Evolutionary conservation across 2,888 invertebrate species (phyloP).

Genomic region (Actias luna): DNA sequence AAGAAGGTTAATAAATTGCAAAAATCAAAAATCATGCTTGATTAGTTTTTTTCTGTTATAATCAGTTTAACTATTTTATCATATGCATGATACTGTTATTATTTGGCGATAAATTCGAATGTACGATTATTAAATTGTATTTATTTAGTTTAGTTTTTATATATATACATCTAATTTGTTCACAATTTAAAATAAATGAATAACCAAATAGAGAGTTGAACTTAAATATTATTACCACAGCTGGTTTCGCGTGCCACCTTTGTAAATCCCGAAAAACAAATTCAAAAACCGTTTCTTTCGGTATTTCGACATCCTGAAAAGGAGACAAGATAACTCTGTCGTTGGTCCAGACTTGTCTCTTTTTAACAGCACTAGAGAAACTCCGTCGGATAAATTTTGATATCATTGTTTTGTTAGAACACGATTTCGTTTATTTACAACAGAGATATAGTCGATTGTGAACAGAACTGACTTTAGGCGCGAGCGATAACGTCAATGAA

Average conservation of each 20-base stretch:
- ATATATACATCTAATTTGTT: too few species aligned
- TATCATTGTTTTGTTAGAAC: background rate
- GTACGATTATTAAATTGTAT: too few species aligned
- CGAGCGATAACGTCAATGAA: background rate
- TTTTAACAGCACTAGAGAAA: slow-evolving; percentile 31
- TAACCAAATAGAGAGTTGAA: background rate
- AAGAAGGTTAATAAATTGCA: too few species aligned
- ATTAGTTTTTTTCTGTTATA: too few species aligned
- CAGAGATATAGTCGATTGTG: background rate
- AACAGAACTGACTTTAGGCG: background rate
- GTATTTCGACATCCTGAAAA: slow-evolving; percentile 66
- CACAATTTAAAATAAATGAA: too few species aligned
- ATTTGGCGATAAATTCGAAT: too few species aligned
- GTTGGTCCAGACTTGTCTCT: slow-evolving; percentile 45
- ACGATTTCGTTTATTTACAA: background rate
- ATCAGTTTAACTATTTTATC: too few species aligned
- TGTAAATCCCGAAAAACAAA: slow-evolving; percentile 81
- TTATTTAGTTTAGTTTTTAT: too few species aligned
- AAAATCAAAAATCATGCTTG: too few species aligned
- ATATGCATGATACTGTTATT: too few species aligned
- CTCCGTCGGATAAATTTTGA: slow-evolving; percentile 3
- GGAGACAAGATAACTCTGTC: slow-evolving; percentile 61
- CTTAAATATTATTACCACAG: slow-evolving; percentile 56
- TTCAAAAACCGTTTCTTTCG: slow-evolving; percentile 77
- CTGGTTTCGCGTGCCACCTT: slow-evolving; percentile 82